Evolutionary conservation across 2,888 invertebrate species (phyloP).

Genomic region (Augiades crinisus): DNA sequence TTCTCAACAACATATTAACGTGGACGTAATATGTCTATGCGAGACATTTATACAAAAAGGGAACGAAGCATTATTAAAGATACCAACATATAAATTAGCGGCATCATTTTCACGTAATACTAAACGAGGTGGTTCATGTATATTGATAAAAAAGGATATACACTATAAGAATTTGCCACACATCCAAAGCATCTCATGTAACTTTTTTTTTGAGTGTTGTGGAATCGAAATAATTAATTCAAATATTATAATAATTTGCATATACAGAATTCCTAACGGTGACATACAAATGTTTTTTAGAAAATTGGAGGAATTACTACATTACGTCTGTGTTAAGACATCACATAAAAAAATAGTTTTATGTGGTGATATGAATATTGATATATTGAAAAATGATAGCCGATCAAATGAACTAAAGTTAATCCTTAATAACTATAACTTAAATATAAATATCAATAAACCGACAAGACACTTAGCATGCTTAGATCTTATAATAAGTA

Average conservation of each 20-base stretch:
- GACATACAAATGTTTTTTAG: background rate
- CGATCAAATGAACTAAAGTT: background rate
- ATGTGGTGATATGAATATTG: background rate
- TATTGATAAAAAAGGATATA: background rate
- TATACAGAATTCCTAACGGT: background rate
- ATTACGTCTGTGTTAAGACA: background rate
- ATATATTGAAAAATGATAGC: background rate
- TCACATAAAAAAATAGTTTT: background rate
- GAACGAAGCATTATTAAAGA: background rate
- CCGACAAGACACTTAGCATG: slow-evolving; percentile 3
- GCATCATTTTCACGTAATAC: background rate
- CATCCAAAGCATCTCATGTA: background rate
- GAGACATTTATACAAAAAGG: background rate
- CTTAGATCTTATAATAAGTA: slow-evolving; percentile 30
- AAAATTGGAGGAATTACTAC: background rate
- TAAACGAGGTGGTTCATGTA: background rate
- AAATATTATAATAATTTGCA: background rate
- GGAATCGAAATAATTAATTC: background rate
- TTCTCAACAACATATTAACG: background rate
- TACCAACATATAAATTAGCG: background rate
- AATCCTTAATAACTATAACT: background rate
- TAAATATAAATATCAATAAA: background rate
- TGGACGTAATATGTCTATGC: background rate
- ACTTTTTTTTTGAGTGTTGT: background rate
- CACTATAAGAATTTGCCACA: background rate